Base-by-base conservation (phyloP, 2,797 vertebrate genomes). In the Spinus olivaceus region DNA sequence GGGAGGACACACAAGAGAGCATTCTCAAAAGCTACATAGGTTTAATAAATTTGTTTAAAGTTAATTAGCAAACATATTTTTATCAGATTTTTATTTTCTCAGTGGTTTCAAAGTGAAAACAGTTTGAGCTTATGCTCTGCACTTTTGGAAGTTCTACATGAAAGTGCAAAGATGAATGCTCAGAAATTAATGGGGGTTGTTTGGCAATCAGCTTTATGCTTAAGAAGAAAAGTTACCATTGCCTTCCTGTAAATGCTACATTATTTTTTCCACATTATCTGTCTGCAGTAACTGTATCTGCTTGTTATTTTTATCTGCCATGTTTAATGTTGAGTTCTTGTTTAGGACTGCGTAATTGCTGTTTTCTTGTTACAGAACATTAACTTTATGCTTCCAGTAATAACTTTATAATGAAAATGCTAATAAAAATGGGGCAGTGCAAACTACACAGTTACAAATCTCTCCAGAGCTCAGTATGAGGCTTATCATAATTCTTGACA, bases 321-420 rank as follows among this genome's bases (percentile, higher is more conserved):
- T n/a, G 25, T 84, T 88, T 93, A 86, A 92, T 77, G 77, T 69
- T 49, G 86, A 66, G 37, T 73, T 95, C 73, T 88, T 79, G 76
- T 83, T 95, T 79, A 73, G 88, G 56, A 59, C 73, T 66, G 70
- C 23, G 8, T 86, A 94, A 90, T 81, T 93, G 93, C 73, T 66
- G 66, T 84, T 95, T 86, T 88, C 82, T 90, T 94, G 86, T 70
- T 94, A 90, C 92, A 95, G 94, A 95, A 95, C 88, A 86, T 94
- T 95, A 96, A 92, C 83, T 94, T 92, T 78, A 71, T 90, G 73
- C 47, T 95, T 92, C 65, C 90, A 90, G 64, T 91, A 95, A 95
- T 59, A 95, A 90, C 82, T 95, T 92, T 56, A 71, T 94, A 94
- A 96, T 96, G 92, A 90, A 95, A 96, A 92, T 53, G 80, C 88